A percentile compares a stretch with the other conserved stretches of the same genome.
phyloP scores from a whole-genome alignment of 2,888 invertebrate species.

The Dermolepida albohirtum region DNA sequence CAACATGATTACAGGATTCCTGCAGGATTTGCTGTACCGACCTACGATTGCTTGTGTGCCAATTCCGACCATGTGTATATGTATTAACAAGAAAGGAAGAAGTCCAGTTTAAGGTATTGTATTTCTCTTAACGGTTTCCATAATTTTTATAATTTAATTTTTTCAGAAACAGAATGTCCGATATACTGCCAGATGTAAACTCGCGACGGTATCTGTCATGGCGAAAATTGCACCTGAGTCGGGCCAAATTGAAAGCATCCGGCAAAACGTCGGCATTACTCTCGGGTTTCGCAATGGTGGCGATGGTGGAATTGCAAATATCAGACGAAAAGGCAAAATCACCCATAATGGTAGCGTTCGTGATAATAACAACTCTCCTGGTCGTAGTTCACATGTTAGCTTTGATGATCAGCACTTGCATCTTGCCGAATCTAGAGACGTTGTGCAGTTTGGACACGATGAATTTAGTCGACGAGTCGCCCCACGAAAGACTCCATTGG shows the following conservation, averaged over 20 bases:
- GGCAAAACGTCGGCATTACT: slow-evolving; percentile 97
- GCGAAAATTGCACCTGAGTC: slow-evolving; percentile 92
- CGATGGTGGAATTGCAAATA: slow-evolving; percentile 96
- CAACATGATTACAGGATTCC: no score
- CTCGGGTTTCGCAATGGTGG: slow-evolving; percentile 98
- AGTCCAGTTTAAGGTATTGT: no score
- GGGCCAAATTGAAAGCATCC: slow-evolving; percentile 97
- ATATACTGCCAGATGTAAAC: slow-evolving; percentile 79
- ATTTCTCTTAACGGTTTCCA: no score
- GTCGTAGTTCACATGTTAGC: slow-evolving; percentile 98
- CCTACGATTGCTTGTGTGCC: no score
- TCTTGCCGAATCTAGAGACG: slow-evolving; percentile 98
- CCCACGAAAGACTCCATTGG: slow-evolving; percentile 90
- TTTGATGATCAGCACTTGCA: slow-evolving; percentile 99
- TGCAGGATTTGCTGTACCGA: no score
- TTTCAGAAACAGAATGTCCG: slow-evolving; percentile 72
- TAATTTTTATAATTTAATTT: neutral
- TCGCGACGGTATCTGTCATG: slow-evolving; percentile 87
- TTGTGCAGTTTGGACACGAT: slow-evolving; percentile 92
- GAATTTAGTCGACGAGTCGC: slow-evolving; percentile 86
- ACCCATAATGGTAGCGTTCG: slow-evolving; percentile 93
- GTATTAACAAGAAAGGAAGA: no score
- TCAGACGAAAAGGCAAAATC: slow-evolving; percentile 78
- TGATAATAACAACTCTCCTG: slow-evolving; percentile 92
- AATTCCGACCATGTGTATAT: no score